Evolutionary conservation across 2,797 vertebrate species (phyloP).

Genomic region (Loris lydekkerianus): DNA sequence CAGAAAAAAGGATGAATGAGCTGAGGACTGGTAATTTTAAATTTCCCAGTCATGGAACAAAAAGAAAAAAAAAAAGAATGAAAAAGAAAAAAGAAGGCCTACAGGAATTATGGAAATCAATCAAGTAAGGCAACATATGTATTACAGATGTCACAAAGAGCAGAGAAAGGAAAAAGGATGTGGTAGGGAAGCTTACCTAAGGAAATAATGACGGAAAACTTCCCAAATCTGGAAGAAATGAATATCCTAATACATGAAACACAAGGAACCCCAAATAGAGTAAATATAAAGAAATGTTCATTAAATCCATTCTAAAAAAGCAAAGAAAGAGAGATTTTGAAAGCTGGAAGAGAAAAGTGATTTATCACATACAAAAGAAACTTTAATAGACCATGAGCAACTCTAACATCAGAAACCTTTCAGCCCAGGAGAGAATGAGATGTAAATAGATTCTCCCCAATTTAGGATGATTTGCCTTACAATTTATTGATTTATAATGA

Average conservation of each 20-base stretch:
- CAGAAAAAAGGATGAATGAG: background rate
- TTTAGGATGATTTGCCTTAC: background rate
- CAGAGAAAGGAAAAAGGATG: background rate
- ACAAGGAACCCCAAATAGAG: background rate
- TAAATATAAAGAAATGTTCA: background rate
- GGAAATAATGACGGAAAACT: background rate
- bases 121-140: background rate
- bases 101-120: background rate
- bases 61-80: background rate
- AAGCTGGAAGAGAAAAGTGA: background rate
- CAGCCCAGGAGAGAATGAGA: background rate
- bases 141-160: background rate
- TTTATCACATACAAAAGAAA: background rate
- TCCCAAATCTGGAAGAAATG: background rate
- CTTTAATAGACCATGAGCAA: too few relatives aligned
- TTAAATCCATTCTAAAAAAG: background rate
- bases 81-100: background rate
- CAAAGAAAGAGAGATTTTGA: background rate
- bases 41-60: background rate
- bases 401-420: background rate
- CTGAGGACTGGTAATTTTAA: background rate
- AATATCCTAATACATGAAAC: background rate
- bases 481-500: background rate
- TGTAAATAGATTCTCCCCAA: background rate
- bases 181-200: background rate